Conservation (phyloP, 2,888 invertebrate genomes). For the Prenolepis imparis region DNA sequence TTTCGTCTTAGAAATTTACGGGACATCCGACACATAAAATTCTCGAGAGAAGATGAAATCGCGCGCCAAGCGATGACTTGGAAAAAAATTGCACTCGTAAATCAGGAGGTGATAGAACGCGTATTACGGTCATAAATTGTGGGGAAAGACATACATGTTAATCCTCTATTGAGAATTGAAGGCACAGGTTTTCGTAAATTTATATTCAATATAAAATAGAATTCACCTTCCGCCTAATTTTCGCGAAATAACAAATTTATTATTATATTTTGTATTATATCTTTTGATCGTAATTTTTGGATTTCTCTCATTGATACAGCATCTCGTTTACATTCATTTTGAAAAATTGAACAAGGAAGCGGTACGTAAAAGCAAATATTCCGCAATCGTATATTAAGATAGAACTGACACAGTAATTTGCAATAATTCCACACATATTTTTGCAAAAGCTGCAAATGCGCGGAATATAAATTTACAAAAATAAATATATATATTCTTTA, state of each 20-base stretch:
- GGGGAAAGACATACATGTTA: not conserved
- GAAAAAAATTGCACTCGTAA: constrained; percentile 46
- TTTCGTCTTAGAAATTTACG: not conserved
- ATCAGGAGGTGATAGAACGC: constrained; percentile 10
- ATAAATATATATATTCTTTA: not conserved
- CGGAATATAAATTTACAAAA: not conserved
- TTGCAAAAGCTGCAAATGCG: not conserved
- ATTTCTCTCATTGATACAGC: not conserved
- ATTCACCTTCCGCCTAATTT: constrained; percentile 1
- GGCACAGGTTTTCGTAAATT: not conserved
- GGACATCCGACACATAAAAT: not conserved
- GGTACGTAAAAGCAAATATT: not conserved
- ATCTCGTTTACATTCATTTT: constrained; percentile 5
- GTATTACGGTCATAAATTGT: constrained; percentile 46
- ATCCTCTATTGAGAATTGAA: constrained; percentile 25
- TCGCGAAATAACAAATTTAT: constrained; percentile 8
- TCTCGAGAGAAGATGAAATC: not conserved
- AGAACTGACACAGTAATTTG: not conserved
- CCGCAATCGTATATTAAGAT: not conserved
- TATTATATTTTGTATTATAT: not conserved
- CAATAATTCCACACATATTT: not conserved
- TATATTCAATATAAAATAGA: not conserved
- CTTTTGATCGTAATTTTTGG: not conserved
- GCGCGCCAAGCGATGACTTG: constrained; percentile 14
- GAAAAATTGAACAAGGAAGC: not conserved